These are phyloP conservation scores for Zeus faber DNA, from an alignment of 2,113 vertebrate genomes.

Conservation along the genomic window DNA sequence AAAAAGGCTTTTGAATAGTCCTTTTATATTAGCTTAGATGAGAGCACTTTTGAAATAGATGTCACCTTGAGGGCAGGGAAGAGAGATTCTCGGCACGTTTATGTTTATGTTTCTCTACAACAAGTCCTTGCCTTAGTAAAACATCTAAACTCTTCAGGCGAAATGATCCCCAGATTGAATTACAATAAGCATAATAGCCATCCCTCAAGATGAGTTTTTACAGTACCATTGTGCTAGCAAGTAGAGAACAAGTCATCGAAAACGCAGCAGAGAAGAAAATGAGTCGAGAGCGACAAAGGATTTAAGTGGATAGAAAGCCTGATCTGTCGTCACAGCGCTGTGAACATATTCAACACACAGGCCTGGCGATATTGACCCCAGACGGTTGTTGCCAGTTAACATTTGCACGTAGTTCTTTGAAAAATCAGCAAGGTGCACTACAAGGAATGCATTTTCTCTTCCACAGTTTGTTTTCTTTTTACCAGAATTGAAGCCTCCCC, in stretches of 20 bases:
- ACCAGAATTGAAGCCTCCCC: too few species aligned
- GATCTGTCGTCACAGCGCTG: background rate
- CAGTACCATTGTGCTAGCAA: constrained; percentile 8
- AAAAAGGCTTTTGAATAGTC: constrained; percentile 47
- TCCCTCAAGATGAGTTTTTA: constrained; percentile 11
- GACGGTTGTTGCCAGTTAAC: too few species aligned
- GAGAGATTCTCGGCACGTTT: constrained; percentile 61
- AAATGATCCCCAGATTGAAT: constrained; percentile 21
- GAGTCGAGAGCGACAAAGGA: background rate
- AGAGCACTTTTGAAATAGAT: constrained; percentile 61
- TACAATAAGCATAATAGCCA: constrained; percentile 16
- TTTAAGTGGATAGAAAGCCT: constrained; percentile 1
- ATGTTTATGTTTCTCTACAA: constrained; percentile 38
- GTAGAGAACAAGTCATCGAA: background rate
- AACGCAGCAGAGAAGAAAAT: background rate
- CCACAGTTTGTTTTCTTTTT: too few species aligned
- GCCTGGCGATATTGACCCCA: too few species aligned
- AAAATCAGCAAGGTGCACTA: too few species aligned
- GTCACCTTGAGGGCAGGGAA: constrained; percentile 61
- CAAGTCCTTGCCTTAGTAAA: constrained; percentile 22
- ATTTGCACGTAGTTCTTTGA: too few species aligned
- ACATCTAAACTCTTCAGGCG: constrained; percentile 6
- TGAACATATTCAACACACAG: too few species aligned
- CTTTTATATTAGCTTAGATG: constrained; percentile 57
- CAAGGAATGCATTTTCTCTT: too few species aligned